phyloP scores from a whole-genome alignment of 2,113 vertebrate species.

The Labeo rohita region DNA sequence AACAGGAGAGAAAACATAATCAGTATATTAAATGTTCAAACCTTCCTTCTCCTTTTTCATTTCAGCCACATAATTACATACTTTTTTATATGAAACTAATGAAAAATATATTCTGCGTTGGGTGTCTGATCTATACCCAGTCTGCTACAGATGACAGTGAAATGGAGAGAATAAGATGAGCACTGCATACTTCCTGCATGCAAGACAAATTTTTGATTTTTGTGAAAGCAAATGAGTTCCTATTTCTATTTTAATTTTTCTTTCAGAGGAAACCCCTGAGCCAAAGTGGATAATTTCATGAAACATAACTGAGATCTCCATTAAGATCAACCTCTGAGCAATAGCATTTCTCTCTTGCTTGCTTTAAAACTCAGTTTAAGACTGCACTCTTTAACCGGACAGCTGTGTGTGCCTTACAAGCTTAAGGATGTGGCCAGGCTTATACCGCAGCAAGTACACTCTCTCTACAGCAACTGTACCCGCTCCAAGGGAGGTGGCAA shows the following conservation, averaged over 20 bases:
- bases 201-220: background rate
- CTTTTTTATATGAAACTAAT: background rate
- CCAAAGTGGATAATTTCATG: background rate
- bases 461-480: slow-evolving; percentile 21
- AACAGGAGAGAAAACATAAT: background rate
- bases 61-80: background rate
- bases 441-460: slow-evolving; percentile 28
- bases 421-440: slow-evolving; percentile 43
- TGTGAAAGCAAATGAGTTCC: background rate
- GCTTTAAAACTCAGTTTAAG: background rate
- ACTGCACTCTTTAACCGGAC: slow-evolving; percentile 11
- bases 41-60: background rate
- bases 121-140: background rate
- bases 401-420: slow-evolving; percentile 35
- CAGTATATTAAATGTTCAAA: background rate
- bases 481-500: slow-evolving; percentile 50
- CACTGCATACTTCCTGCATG: background rate
- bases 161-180: background rate
- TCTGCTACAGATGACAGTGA: background rate
- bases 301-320: background rate
- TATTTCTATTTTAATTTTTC: background rate
- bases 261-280: background rate
- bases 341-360: background rate
- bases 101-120: background rate
- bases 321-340: background rate